A percentile compares a stretch with the other conserved stretches of the same genome.
Evolutionary conservation across 2,113 vertebrate species (phyloP).

Genomic region (Phaethon lepturus): DNA sequence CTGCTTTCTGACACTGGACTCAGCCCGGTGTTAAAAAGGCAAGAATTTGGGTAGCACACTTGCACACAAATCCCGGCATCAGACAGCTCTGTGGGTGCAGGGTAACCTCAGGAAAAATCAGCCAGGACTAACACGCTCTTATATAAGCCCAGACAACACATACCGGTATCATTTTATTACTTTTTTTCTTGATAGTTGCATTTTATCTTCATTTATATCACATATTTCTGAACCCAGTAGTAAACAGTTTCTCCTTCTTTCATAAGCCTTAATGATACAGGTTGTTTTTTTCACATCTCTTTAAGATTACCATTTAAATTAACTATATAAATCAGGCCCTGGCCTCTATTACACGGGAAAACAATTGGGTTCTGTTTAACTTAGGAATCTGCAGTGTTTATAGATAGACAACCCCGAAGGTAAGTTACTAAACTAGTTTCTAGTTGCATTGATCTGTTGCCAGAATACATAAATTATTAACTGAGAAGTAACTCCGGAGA

Average conservation of each 20-base stretch:
- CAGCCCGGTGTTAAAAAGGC: neutral
- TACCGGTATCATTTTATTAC: neutral
- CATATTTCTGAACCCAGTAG: slow-evolving; percentile 32
- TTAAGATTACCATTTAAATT: slow-evolving; percentile 68
- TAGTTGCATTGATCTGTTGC: slow-evolving; percentile 69
- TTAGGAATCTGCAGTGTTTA: slow-evolving; percentile 72
- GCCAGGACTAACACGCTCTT: neutral
- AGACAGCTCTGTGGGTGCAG: neutral
- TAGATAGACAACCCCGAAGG: slow-evolving; percentile 68
- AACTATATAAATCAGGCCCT: slow-evolving; percentile 64
- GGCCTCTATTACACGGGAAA: slow-evolving; percentile 51
- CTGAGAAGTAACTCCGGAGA: slow-evolving; percentile 61
- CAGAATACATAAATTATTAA: slow-evolving; percentile 73
- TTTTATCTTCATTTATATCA: slow-evolving; percentile 51
- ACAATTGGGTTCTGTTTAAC: slow-evolving; percentile 73
- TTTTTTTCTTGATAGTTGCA: slow-evolving; percentile 14
- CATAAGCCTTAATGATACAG: slow-evolving; percentile 48
- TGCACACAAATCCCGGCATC: neutral
- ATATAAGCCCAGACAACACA: neutral
- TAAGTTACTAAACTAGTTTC: slow-evolving; percentile 73
- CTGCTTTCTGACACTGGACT: neutral
- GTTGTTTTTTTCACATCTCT: slow-evolving; percentile 22
- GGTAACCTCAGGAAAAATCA: slow-evolving; percentile 1
- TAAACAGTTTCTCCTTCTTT: slow-evolving; percentile 56
- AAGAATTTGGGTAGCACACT: neutral